A percentile compares a stretch with the other conserved stretches of the same genome.
phyloP scores from a whole-genome alignment of 2,797 vertebrate species.

The Platalea minor region DNA sequence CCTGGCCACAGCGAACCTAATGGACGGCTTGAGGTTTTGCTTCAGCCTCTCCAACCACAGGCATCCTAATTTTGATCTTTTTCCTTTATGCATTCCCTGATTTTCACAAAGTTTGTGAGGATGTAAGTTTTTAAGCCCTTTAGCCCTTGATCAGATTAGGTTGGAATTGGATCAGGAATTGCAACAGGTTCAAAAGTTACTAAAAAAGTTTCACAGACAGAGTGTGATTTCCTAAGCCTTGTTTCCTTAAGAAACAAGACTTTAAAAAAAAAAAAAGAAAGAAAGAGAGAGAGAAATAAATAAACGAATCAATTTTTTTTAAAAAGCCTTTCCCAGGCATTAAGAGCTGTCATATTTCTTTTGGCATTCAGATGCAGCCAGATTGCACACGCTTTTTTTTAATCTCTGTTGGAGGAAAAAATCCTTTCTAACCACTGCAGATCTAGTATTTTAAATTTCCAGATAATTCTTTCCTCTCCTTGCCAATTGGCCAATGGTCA shows the following conservation, averaged over 20 bases:
- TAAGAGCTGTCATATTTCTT: conserved; percentile 26
- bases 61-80: not conserved
- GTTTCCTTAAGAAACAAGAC: not conserved
- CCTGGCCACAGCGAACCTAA: not conserved
- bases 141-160: not conserved
- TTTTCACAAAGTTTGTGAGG: not conserved
- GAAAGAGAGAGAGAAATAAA: not conserved
- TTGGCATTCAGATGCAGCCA: conserved; percentile 41
- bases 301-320: not conserved
- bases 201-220: not conserved
- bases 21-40: not conserved
- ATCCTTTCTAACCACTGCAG: conserved; percentile 10
- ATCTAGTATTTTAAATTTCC: conserved; percentile 31
- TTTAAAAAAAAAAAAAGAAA: not conserved
- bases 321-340: not conserved
- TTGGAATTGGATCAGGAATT: not conserved
- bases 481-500: not conserved
- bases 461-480: conserved; percentile 8
- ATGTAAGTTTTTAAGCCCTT: not conserved
- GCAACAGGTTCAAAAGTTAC: conserved; percentile 4
- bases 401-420: not conserved
- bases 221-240: not conserved
- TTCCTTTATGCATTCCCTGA: not conserved
- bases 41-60: not conserved
- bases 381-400: not conserved